phyloP scores from a whole-genome alignment of 2,888 invertebrate species.

The Tribolium freemani region DNA sequence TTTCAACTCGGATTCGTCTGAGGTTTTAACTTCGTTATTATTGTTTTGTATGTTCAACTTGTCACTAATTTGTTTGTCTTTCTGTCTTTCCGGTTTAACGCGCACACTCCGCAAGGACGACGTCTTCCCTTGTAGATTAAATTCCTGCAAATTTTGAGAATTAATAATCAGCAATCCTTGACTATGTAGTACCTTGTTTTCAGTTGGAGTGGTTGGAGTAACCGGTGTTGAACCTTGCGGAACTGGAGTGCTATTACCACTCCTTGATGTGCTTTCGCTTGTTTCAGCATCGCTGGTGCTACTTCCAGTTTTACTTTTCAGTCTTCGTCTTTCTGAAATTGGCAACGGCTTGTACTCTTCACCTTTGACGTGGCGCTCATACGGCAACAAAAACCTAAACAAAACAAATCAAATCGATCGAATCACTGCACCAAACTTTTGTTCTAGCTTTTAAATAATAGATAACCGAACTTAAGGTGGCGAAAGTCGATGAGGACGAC shows the following conservation, averaged over 20 bases:
- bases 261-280: conserved; percentile 57
- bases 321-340: conserved; percentile 63
- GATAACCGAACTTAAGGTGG: not conserved
- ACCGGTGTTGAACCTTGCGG: conserved; percentile 48
- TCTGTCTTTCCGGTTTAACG: conserved; percentile 74
- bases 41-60: conserved; percentile 46
- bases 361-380: conserved; percentile 74
- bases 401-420: conserved; percentile 43
- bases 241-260: conserved; percentile 60
- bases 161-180: not conserved
- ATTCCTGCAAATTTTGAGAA: conserved; percentile 60
- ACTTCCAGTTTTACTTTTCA: conserved; percentile 64
- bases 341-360: conserved; percentile 68
- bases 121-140: conserved; percentile 66
- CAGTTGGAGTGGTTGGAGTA: conserved; percentile 53
- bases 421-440: not conserved
- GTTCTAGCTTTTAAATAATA: not conserved
- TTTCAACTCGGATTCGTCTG: conserved; percentile 43
- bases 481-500: no score
- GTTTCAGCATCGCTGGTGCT: conserved; percentile 61
- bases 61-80: conserved; percentile 58
- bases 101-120: conserved; percentile 76
- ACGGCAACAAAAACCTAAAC: conserved; percentile 77
- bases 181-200: conserved; percentile 54
- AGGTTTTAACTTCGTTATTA: conserved; percentile 45